These are phyloP conservation scores for Fukomys damarensis DNA, from an alignment of 2,113 vertebrate species.

Conservation along the genomic window DNA sequence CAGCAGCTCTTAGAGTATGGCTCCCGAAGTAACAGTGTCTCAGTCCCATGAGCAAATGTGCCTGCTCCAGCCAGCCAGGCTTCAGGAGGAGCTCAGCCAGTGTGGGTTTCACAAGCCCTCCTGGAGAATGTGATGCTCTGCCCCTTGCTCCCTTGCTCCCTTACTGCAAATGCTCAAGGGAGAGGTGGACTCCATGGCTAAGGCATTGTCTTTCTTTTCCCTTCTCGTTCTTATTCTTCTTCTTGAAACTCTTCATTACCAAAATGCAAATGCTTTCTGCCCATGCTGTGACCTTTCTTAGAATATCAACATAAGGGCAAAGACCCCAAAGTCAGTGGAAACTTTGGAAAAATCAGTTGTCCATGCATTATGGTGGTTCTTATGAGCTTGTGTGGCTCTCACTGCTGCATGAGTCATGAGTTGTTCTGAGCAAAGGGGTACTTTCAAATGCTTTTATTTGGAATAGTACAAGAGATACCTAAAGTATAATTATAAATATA, in stretches of 20 bases:
- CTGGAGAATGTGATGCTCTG: accelerated
- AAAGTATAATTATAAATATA: not conserved
- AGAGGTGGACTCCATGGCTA: not conserved
- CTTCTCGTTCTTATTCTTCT: not conserved
- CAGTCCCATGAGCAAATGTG: accelerated
- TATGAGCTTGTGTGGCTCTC: not conserved
- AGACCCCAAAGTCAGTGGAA: not conserved
- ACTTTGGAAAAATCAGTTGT: not conserved
- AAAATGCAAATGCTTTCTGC: not conserved
- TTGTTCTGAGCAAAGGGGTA: not conserved
- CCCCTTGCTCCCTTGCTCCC: not conserved
- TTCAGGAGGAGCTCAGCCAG: not conserved
- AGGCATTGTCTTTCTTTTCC: not conserved
- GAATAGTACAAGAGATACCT: not conserved
- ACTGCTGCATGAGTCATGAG: not conserved
- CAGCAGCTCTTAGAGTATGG: not conserved
- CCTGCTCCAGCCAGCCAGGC: no score
- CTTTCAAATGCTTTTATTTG: not conserved
- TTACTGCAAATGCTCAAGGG: not conserved
- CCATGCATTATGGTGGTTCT: not conserved
- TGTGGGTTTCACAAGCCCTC: not conserved
- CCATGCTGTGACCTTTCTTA: not conserved
- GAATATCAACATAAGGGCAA: not conserved
- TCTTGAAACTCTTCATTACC: not conserved
- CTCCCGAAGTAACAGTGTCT: not conserved